Base-by-base conservation (phyloP, 2,797 vertebrate species). In the Aulostomus chinensis region DNA sequence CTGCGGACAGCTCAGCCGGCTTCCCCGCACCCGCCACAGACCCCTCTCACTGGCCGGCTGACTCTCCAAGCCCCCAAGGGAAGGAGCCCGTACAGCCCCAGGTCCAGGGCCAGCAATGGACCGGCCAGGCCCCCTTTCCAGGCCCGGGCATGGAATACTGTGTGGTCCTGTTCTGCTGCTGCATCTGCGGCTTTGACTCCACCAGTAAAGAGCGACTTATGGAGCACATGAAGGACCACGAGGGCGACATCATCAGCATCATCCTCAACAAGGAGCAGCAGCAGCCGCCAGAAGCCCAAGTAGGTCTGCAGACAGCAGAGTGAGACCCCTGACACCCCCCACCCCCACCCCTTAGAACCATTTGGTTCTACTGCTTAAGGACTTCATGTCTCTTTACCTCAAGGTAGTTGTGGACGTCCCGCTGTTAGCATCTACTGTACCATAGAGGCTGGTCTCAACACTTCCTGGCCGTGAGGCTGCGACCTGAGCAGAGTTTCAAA, bases 151-250 rank as follows among this genome's bases (percentile, higher is more conserved):
- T 93, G 76, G 97, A 98, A 68, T 95, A 95, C 61, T 99, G 96
- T 1, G 84, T 98, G 72, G 87, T 99, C 16, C 84, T 98, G 43
- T 99, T 99, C 89, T 99, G 97, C 84, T 98, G 96, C 84, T 98
- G 96, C 20, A 96, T 99, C 81, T 99, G 97, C n/a, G 95, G 96
- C 42, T 97, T 98, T 7, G 97, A 99, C 73, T 98, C 96, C 12
- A 96, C 94, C 66, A 97, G 93, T 72, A 98, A 98, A 78, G 96
- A 99, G 73, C 93, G 92, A 14, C 92, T 99, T 62, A 88, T 91
- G 85, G 90, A 91, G 69, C 91, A 91, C 85, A 92, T 92, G 91
- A 91, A 91, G 82, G 90, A 91, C 63, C 96, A 98, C 2, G 95
- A 98, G 68, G 95, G 94, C 6, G 94, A 98, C 88, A 95, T 99